Evolutionary conservation across 2,797 vertebrate genomes (phyloP).

Genomic region (Tamandua tetradactyla): DNA sequence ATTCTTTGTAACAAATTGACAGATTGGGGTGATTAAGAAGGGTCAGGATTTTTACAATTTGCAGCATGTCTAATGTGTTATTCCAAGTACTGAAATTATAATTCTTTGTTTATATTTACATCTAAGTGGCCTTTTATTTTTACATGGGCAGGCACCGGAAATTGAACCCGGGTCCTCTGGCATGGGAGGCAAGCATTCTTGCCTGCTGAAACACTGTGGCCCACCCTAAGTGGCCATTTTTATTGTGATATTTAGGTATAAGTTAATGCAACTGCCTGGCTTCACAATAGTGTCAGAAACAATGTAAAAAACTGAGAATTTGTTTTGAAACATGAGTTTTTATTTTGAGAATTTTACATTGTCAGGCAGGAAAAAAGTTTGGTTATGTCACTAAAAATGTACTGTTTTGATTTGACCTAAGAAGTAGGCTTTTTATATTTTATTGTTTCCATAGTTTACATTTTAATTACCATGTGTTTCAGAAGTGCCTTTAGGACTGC

Average conservation of each 20-base stretch:
- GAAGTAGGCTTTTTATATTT: background rate
- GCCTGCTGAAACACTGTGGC: no score
- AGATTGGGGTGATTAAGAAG: background rate
- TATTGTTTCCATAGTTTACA: no score
- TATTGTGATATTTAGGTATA: background rate
- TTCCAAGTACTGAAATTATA: background rate
- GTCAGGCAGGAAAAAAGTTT: background rate
- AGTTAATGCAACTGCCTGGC: background rate
- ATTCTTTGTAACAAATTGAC: background rate
- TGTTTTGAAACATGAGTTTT: background rate
- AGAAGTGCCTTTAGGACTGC: background rate
- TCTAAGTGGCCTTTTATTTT: background rate
- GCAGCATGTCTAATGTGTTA: constrained; percentile 6
- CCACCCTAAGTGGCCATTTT: background rate
- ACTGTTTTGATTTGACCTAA: background rate
- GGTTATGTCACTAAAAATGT: constrained; percentile 8
- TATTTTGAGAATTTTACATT: background rate
- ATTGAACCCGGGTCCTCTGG: no score
- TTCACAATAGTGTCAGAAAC: constrained; percentile 17
- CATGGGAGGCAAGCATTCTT: no score
- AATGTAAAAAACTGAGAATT: background rate
- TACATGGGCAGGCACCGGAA: no score
- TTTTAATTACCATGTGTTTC: background rate
- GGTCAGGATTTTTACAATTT: background rate
- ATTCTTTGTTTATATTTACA: background rate